A percentile compares a stretch with the other conserved stretches of the same genome.
Evolutionary conservation across 2,888 invertebrate species (phyloP).

Genomic region (Ornithoptera alexandrae): DNA sequence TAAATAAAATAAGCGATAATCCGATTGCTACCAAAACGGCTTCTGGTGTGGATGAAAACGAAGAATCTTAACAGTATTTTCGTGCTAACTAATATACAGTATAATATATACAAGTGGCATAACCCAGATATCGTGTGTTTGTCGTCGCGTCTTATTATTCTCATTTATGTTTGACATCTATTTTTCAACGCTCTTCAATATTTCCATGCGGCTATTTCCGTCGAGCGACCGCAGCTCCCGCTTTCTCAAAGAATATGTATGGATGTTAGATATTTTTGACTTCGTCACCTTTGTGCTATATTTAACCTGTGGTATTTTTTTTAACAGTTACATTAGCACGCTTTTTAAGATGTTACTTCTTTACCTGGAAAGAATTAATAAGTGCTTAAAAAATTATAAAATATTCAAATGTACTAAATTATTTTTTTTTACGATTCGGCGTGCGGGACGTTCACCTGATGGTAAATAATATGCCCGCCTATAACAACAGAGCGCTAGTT

Average conservation of each 20-base stretch:
- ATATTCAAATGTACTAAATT: too few species aligned
- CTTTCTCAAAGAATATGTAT: conserved; percentile 52
- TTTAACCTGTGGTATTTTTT: conserved; percentile 10
- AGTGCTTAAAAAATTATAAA: too few species aligned
- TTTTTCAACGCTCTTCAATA: conserved; percentile 76
- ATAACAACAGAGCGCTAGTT: too few species aligned
- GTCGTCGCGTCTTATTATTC: conserved; percentile 67
- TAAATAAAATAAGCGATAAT: not conserved
- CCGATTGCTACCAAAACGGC: not conserved
- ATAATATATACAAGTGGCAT: conserved; percentile 29
- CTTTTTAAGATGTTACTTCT: not conserved
- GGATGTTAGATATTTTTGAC: conserved; percentile 9
- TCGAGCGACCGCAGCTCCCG: conserved; percentile 57
- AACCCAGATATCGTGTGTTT: conserved; percentile 62
- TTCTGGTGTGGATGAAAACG: not conserved
- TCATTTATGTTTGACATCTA: conserved; percentile 69
- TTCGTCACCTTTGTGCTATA: conserved; percentile 32
- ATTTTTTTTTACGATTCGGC: too few species aligned
- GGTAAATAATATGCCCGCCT: too few species aligned
- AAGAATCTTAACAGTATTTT: not conserved
- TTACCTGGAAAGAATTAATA: not conserved
- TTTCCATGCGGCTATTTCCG: conserved; percentile 71
- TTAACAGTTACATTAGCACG: conserved; percentile 1
- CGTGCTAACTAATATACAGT: not conserved
- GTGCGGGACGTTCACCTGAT: too few species aligned